phyloP scores from a whole-genome alignment of 2,797 vertebrate genomes.

The Oreonectes daqikongensis region DNA sequence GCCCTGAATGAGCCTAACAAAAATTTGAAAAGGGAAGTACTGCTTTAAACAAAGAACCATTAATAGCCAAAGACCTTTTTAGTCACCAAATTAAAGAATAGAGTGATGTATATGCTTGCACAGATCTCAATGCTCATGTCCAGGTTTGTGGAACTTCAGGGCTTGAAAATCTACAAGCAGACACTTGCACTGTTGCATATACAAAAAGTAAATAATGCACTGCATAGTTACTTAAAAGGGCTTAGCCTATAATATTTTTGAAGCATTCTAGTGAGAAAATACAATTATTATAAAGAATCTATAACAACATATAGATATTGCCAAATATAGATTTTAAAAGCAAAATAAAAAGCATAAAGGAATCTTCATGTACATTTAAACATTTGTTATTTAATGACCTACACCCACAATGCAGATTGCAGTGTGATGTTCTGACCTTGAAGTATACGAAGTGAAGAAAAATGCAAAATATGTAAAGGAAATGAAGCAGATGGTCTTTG shows the following conservation, averaged over 20 bases:
- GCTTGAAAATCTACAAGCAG: no score
- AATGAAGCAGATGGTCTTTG: neutral
- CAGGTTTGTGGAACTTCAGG: no score
- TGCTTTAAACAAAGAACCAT: neutral
- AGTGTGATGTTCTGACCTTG: slow-evolving; percentile 7
- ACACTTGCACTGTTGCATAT: no score
- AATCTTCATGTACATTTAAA: neutral
- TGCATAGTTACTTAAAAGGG: no score
- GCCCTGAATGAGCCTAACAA: neutral
- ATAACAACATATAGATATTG: neutral
- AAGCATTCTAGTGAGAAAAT: neutral
- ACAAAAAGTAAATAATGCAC: no score
- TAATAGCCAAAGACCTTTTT: neutral
- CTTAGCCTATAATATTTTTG: no score
- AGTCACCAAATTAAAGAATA: no score
- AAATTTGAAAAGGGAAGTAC: neutral
- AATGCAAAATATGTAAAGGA: neutral
- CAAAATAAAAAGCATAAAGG: neutral
- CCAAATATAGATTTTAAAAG: neutral
- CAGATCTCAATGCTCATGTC: no score
- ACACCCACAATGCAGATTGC: neutral
- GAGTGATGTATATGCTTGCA: no score
- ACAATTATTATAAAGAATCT: neutral
- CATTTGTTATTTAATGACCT: neutral
- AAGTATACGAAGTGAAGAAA: neutral